phyloP scores from a whole-genome alignment of 2,888 invertebrate genomes.

The Temnothorax unifasciatus region DNA sequence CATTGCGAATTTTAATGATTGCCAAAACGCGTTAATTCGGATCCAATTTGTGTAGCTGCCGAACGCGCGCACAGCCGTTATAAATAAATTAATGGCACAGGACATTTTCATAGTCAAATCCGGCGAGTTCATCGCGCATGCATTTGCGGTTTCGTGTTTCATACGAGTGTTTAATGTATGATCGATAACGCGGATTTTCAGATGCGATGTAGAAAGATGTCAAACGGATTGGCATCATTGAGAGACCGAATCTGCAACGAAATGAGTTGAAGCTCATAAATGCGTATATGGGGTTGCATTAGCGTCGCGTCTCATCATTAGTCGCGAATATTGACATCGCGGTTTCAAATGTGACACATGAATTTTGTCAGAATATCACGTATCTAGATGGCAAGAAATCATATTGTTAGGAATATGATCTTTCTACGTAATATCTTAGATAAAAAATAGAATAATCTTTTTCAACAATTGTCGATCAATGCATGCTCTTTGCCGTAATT shows the following conservation, averaged over 20 bases:
- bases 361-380: not conserved
- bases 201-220: not conserved
- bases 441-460: not conserved
- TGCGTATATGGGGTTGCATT: not conserved
- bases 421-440: not conserved
- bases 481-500: not conserved
- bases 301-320: not conserved
- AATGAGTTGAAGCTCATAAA: constrained; percentile 11
- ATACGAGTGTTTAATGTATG: constrained; percentile 36
- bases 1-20: constrained; percentile 52
- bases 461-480: not conserved
- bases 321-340: not conserved
- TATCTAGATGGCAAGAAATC: not conserved
- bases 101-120: constrained; percentile 32
- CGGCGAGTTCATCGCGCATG: constrained; percentile 37
- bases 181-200: constrained; percentile 24
- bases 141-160: constrained; percentile 62
- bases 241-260: not conserved
- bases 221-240: constrained; percentile 55
- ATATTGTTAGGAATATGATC: not conserved
- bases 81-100: constrained; percentile 20
- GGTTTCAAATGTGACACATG: not conserved
- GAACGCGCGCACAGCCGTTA: constrained; percentile 28
- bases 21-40: constrained; percentile 15
- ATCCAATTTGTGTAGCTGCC: constrained; percentile 46